Evolutionary conservation across 2,888 invertebrate species (phyloP).

Genomic region (Volucella bombylans): DNA sequence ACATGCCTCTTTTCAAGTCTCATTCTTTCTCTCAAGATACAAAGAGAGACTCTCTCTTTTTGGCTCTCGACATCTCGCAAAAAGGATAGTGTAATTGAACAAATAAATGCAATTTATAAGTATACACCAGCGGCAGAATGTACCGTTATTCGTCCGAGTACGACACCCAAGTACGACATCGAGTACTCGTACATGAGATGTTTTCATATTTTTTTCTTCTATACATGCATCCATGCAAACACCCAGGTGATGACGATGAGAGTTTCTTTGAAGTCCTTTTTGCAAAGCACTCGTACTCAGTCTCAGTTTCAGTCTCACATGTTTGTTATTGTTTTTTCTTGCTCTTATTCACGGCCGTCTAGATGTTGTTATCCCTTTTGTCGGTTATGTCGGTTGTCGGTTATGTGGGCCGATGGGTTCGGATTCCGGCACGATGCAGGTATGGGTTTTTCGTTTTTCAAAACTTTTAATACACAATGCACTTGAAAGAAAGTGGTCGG

Average conservation of each 20-base stretch:
- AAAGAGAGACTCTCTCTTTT: constrained; percentile 49
- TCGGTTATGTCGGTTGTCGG: not conserved
- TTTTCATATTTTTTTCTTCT: not conserved
- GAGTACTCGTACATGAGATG: not conserved
- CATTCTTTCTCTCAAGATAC: constrained; percentile 55
- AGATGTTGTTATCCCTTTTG: constrained; percentile 64
- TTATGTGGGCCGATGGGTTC: no score
- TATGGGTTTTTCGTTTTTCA: constrained; percentile 23
- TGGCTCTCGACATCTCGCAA: constrained; percentile 27
- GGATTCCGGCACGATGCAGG: no score
- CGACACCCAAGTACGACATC: no score
- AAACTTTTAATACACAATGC: constrained; percentile 70
- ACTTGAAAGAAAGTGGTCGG: constrained; percentile 69
- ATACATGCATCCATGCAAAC: constrained; percentile 12
- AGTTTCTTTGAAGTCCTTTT: constrained; percentile 52
- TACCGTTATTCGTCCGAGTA: not conserved
- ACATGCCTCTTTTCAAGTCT: constrained; percentile 43
- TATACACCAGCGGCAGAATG: constrained; percentile 32
- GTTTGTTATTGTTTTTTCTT: constrained; percentile 63
- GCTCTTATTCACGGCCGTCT: constrained; percentile 39
- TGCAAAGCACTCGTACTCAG: not conserved
- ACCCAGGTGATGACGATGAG: constrained; percentile 5
- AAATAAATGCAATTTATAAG: constrained; percentile 72
- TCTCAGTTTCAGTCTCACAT: constrained; percentile 40
- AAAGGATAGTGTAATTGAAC: constrained; percentile 66